A percentile compares a stretch with the other conserved stretches of the same genome.
Evolutionary conservation across 2,888 invertebrate genomes (phyloP).

Genomic region (Rhodophaea formosa): DNA sequence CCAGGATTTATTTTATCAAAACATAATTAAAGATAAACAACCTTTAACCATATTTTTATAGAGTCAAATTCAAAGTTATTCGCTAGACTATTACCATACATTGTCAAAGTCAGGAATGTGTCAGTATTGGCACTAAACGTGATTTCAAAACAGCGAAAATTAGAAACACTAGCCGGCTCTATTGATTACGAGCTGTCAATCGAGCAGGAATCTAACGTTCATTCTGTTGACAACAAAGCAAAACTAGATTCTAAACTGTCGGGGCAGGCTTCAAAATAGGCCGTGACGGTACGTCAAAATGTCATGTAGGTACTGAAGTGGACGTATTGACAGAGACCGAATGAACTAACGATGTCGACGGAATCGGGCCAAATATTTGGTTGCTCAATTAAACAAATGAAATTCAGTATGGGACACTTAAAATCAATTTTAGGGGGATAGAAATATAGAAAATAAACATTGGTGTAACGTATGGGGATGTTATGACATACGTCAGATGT

Average conservation of each 20-base stretch:
- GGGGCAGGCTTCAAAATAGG: constrained; percentile 40
- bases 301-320: constrained; percentile 53
- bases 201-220: constrained; percentile 41
- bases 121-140: constrained; percentile 33
- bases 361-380: constrained; percentile 68
- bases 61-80: neutral
- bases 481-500: constrained; percentile 64
- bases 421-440: constrained; percentile 40
- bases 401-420: constrained; percentile 50
- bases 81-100: neutral
- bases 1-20: no score
- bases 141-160: constrained; percentile 48
- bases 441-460: constrained; percentile 44
- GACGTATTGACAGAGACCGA: constrained; percentile 70
- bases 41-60: no score
- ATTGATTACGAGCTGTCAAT: constrained; percentile 47
- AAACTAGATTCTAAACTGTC: constrained; percentile 34
- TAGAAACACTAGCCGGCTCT: constrained; percentile 47
- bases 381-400: constrained; percentile 71
- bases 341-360: constrained; percentile 65
- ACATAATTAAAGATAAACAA: no score
- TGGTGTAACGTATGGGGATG: constrained; percentile 40
- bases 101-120: neutral
- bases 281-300: constrained; percentile 28
- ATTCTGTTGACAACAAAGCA: constrained; percentile 31